phyloP scores from a whole-genome alignment of 2,797 vertebrate genomes.

The Eleutherodactylus coqui region DNA sequence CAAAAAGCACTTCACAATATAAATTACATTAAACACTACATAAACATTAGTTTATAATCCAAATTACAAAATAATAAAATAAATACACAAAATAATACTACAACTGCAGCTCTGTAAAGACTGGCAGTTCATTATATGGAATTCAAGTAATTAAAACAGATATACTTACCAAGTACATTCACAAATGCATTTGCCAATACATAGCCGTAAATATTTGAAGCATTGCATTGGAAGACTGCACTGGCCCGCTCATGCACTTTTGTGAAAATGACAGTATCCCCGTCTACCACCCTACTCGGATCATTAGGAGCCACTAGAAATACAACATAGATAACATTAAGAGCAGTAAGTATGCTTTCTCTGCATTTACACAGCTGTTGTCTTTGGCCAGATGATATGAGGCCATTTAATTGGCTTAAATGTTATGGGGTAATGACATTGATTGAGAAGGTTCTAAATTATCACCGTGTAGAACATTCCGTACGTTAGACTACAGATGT shows the following conservation, averaged over 20 bases:
- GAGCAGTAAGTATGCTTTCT: background rate
- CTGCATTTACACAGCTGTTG: background rate
- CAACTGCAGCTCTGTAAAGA: background rate
- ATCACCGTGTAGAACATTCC: no score
- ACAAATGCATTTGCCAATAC: constrained; percentile 93
- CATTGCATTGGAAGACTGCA: constrained; percentile 95
- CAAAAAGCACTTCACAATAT: background rate
- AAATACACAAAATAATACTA: background rate
- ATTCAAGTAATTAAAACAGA: constrained; percentile 17
- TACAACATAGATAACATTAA: constrained; percentile 34
- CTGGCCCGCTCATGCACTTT: constrained; percentile 89
- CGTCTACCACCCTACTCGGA: constrained; percentile 88
- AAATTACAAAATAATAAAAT: background rate
- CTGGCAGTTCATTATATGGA: background rate
- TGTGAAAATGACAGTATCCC: constrained; percentile 91
- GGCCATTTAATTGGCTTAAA: background rate
- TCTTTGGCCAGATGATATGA: background rate
- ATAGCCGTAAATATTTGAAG: constrained; percentile 93
- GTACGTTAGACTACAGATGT: no score
- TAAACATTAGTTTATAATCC: background rate
- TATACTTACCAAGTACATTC: constrained; percentile 90
- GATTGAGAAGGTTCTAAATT: background rate
- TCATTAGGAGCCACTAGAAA: constrained; percentile 86
- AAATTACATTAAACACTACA: background rate
- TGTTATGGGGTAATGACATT: background rate